Evolutionary conservation across 2,797 vertebrate genomes (phyloP).

Genomic region (Buceros bicornis): DNA sequence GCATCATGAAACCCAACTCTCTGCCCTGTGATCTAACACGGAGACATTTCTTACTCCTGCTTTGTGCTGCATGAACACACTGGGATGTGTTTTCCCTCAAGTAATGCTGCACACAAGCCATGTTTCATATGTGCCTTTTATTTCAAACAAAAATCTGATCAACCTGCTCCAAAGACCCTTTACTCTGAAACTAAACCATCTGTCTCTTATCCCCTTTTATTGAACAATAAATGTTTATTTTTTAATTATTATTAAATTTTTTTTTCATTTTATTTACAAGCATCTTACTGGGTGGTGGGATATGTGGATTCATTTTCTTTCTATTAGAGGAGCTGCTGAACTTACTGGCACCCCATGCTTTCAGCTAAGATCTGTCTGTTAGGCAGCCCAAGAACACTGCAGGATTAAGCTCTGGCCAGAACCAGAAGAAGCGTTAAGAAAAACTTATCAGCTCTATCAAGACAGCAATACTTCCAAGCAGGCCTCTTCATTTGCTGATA

Average conservation of each 20-base stretch:
- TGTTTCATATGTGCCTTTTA: background rate
- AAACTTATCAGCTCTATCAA: background rate
- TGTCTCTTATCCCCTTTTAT: background rate
- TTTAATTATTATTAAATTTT: background rate
- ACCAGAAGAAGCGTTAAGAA: background rate
- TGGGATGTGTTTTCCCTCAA: background rate
- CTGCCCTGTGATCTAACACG: background rate
- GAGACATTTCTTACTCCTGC: background rate
- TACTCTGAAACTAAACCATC: background rate
- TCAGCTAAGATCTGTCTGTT: background rate
- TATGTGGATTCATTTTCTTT: background rate
- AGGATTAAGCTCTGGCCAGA: background rate
- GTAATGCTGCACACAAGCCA: background rate
- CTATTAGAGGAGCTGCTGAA: background rate
- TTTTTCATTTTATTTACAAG: background rate
- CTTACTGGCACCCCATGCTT: background rate
- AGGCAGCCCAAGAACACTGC: background rate
- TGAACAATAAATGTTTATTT: background rate
- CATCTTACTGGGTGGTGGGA: background rate
- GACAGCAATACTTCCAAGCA: background rate
- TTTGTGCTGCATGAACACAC: background rate
- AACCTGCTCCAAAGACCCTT: background rate
- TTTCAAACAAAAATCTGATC: background rate
- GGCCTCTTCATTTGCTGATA: background rate
- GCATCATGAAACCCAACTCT: accelerated